phyloP scores from a whole-genome alignment of 2,888 invertebrate genomes.

The Philhelius pedissequus region DNA sequence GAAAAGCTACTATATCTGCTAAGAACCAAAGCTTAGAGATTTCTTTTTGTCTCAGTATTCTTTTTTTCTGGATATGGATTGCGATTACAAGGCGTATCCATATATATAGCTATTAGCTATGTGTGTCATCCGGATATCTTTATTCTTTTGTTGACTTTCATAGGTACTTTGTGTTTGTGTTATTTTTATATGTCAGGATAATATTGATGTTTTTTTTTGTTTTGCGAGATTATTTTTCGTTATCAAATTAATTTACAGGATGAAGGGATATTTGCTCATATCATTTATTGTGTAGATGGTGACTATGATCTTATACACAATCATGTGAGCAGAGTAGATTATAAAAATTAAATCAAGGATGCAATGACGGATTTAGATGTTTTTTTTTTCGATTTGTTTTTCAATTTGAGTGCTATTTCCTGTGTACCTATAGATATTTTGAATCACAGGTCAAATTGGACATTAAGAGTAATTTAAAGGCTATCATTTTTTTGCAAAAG shows the following conservation, averaged over 20 bases:
- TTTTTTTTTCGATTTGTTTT: conserved; percentile 65
- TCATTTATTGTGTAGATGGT: conserved; percentile 48
- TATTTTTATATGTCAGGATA: conserved; percentile 37
- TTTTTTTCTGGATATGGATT: conserved; percentile 27
- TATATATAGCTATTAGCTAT: no score
- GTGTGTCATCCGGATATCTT: conserved; percentile 20
- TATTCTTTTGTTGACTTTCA: conserved; percentile 10
- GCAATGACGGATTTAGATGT: conserved; percentile 31
- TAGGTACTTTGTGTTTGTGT: conserved; percentile 2
- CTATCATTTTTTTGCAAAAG: neutral
- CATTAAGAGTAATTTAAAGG: neutral
- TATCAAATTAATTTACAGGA: conserved; percentile 66
- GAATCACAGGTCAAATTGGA: conserved; percentile 9
- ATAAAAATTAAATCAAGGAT: conserved; percentile 33
- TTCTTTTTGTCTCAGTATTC: conserved; percentile 20
- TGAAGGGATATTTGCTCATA: conserved; percentile 46
- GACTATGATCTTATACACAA: conserved; percentile 10
- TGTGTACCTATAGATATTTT: conserved; percentile 14
- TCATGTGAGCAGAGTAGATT: conserved; percentile 31
- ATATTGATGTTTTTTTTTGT: conserved; percentile 46
- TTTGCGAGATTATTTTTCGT: conserved; percentile 22
- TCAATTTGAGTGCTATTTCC: conserved; percentile 57
- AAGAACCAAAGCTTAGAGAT: conserved; percentile 2
- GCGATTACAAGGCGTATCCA: conserved; percentile 23
- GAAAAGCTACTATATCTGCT: conserved; percentile 39